Base-by-base conservation (phyloP, 1,140 invertebrate genomes). In the Hypothenemus hampei region DNA sequence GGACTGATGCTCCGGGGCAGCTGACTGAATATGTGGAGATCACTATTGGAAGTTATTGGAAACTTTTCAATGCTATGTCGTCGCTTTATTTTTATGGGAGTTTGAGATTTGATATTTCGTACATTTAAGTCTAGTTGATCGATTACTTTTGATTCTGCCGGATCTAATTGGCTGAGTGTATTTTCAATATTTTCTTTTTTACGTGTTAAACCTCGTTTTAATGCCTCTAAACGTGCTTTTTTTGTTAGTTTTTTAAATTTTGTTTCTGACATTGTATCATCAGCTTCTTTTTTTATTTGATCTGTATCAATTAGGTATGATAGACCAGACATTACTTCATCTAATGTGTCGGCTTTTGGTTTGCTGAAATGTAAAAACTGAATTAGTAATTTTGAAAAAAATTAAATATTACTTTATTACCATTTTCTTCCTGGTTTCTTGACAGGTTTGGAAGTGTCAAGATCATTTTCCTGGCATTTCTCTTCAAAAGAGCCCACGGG, bases 1-100 rank as follows among this genome's bases (percentile, higher is more conserved):
- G 68, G 67, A 53, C 61, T 51, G 19, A 50, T 36, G 18, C 36
- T 37, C 55, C 65, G 59, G 2, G 65, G 64, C 26, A 63, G 18
- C 31, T 58, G 58, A 41, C 41, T 64, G 21, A 68, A 66, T 7
- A 65, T 23, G n/a, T n/a, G n/a, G n/a, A 15, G 57, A 47, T 18
- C 56, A 18, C 37, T 52, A 52, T 8, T 53, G 26, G 41, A 16
- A n/a, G 49, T 39, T 18, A 68, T 47, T 0, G 67, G 65, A 57
- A 63, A 64, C 58, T 71, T 70, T 41, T 70, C 70, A 33, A 71
- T 68, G 48, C 69, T 72, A 51, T 72, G 68, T 21, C 70, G 44
- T 11, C 70, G 41, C 36, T 62, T 66, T n/a, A 31, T 26, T 5
- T 58, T 43, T n/a, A n/a, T n/a, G 2, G 66, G 54, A 15, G 44